phyloP scores from a whole-genome alignment of 2,113 vertebrate species.

The Oncorhynchus nerka region DNA sequence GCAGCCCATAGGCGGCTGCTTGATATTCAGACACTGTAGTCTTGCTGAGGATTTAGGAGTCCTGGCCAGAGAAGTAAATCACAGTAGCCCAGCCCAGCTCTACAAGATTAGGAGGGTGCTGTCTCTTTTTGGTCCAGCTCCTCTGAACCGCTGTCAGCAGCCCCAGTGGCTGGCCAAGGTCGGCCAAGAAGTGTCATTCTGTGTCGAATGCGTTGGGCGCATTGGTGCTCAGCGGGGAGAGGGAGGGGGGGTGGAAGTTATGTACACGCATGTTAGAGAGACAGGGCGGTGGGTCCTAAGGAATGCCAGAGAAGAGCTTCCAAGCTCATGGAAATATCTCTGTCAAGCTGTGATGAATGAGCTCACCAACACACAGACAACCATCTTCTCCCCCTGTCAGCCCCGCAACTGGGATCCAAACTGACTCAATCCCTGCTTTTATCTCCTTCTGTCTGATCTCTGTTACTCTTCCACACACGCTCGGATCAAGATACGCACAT shows the following conservation, averaged over 20 bases:
- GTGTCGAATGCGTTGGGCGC: neutral
- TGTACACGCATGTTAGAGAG: slow-evolving; percentile 28
- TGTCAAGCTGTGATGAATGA: slow-evolving; percentile 57
- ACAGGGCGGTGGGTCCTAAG: slow-evolving; percentile 19
- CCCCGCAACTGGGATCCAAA: neutral
- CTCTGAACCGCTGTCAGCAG: slow-evolving; percentile 29
- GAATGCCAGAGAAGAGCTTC: slow-evolving; percentile 38
- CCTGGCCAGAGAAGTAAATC: slow-evolving; percentile 26
- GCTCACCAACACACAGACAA: slow-evolving; percentile 45
- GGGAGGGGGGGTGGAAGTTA: slow-evolving; percentile 15
- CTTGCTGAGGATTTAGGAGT: slow-evolving; percentile 33
- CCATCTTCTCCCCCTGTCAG: neutral
- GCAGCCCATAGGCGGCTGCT: slow-evolving; percentile 43
- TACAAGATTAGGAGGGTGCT: slow-evolving; percentile 35
- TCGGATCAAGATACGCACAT: neutral
- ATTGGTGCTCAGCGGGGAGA: slow-evolving; percentile 8
- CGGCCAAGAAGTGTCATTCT: slow-evolving; percentile 16
- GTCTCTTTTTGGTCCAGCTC: neutral
- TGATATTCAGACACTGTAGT: slow-evolving; percentile 46
- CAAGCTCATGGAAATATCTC: slow-evolving; percentile 53
- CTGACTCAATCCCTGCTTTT: neutral
- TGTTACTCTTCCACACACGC: neutral
- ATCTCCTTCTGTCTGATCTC: neutral
- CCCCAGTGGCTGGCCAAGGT: neutral
- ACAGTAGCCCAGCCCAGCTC: slow-evolving; percentile 18